A percentile compares a stretch with the other conserved stretches of the same genome.
Evolutionary conservation across 2,113 vertebrate genomes (phyloP).

Genomic region (Picathartes gymnocephalus): DNA sequence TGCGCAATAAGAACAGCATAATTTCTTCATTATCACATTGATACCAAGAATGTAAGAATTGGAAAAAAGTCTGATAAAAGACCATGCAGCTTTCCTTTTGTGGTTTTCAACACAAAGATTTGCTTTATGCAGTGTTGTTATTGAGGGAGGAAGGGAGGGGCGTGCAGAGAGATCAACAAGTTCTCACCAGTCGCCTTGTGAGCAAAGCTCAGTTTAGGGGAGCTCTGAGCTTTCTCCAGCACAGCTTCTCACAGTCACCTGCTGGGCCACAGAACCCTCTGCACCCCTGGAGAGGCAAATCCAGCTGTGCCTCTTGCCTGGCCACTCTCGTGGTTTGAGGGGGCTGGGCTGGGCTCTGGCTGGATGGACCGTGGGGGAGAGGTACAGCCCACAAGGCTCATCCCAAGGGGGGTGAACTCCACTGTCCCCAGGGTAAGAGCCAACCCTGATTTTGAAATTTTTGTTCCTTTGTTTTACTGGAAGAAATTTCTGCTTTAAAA

Average conservation of each 20-base stretch:
- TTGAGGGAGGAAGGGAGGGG: rapidly evolving
- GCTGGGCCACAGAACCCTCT: background rate
- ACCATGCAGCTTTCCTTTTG: background rate
- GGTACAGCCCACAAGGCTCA: background rate
- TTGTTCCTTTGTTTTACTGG: background rate
- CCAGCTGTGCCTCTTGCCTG: background rate
- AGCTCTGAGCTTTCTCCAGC: background rate
- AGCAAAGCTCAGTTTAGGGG: background rate
- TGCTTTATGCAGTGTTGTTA: background rate
- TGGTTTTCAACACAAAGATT: background rate
- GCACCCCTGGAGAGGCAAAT: background rate
- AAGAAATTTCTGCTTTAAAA: background rate
- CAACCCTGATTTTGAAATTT: background rate
- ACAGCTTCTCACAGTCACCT: background rate
- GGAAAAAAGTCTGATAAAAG: background rate
- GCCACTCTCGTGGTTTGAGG: background rate
- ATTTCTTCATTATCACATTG: background rate
- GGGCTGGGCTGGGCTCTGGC: background rate
- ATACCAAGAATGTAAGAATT: background rate
- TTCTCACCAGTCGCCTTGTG: background rate
- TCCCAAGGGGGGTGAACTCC: background rate
- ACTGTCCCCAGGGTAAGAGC: background rate
- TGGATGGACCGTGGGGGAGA: background rate
- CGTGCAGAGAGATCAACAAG: no score
- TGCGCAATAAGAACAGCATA: background rate